Evolutionary conservation across 1,140 invertebrate species (phyloP).

Genomic region (Ylistrum balloti): DNA sequence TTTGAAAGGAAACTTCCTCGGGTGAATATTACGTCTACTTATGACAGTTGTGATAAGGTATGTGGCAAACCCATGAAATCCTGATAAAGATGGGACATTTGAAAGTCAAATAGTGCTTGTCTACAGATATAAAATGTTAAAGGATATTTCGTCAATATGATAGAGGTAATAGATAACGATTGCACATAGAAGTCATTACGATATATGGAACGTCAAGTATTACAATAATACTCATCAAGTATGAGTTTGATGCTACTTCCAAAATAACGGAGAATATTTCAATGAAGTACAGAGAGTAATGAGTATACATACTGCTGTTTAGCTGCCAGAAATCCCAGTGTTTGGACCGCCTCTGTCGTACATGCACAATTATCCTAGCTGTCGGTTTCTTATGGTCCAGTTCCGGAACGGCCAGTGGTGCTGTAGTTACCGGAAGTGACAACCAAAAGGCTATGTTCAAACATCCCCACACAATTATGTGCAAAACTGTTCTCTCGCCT

Average conservation of each 20-base stretch:
- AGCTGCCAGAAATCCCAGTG: slow-evolving; percentile 66
- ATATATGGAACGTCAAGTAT: no score
- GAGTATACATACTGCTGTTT: slow-evolving; percentile 61
- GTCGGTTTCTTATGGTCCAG: not conserved
- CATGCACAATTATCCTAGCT: slow-evolving; percentile 60
- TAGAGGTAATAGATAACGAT: no score
- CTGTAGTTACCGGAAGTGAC: not conserved
- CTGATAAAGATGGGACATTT: no score
- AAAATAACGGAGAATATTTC: no score
- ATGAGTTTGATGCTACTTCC: no score
- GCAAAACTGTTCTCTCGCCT: not conserved
- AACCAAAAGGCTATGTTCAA: not conserved
- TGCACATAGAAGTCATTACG: no score
- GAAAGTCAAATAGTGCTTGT: no score
- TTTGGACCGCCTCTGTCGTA: slow-evolving; percentile 52
- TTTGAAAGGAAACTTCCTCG: not conserved
- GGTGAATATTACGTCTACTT: not conserved
- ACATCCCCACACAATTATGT: not conserved
- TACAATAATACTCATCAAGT: no score
- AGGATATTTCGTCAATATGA: no score
- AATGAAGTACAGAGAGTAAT: no score
- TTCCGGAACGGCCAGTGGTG: slow-evolving; percentile 12
- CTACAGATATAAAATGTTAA: no score
- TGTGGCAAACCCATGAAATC: no score
- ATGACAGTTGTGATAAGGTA: not conserved